Base-by-base conservation (phyloP, 2,888 invertebrate genomes). In the Bibio marci region DNA sequence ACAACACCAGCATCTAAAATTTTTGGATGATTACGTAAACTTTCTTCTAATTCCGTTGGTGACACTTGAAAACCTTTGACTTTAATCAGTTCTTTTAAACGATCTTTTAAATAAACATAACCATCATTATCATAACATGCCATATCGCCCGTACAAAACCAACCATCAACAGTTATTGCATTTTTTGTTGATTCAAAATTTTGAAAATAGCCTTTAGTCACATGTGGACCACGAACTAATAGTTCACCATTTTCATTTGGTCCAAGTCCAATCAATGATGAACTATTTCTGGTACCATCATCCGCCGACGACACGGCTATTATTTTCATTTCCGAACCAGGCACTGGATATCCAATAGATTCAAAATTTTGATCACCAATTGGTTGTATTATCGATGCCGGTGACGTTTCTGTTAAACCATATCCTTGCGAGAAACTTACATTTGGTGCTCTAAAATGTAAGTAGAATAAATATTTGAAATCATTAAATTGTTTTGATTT, bases 51-150 rank as follows among this genome's bases (percentile, higher is more conserved):
- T 58, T 91, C 91, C 1, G 90, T 88, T 15, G 91, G 91, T 10
- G 90, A 75, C 7, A 91, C 88, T 73, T 87, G 72, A 50, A 65
- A 73, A 2, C 66, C 74, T 57, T 71, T 75, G 1, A 80, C 80
- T 64, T 88, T 90, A 43, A 88, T 88, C 27, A 88, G 63, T 53
- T 87, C 86, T 54, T 87, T 87, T 35, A 79, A 55, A 45, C 88
- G 69, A 51, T 83, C 87, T 22, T 76, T 72, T 42, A 88, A 71
- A 47, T 69, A 80, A 45, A 82, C 62, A 38, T 56, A 54, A 1
- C 77, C 76, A 1, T 74, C 64, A 17, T 78, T 71, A 50, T 80
- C 76, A 40, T 56, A 62, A 42, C 67, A 63, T 0, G 67, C 78
- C 37, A 83, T 55, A 52, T 87, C 76, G 13, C 81, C 81, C 15